phyloP scores from a whole-genome alignment of 1,140 invertebrate genomes.

The Danaus melanippus region DNA sequence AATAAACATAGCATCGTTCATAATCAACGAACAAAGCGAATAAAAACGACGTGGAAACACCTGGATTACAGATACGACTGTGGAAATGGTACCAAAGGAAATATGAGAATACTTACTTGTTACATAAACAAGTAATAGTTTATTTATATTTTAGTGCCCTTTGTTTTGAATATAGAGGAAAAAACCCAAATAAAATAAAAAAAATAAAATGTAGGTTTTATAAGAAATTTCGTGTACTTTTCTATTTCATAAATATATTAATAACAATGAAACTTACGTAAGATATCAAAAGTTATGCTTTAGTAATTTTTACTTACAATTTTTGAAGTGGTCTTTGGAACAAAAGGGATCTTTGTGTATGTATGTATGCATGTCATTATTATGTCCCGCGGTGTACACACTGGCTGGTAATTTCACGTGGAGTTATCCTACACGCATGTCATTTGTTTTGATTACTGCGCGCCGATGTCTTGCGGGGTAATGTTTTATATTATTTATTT shows the following conservation, averaged over 20 bases:
- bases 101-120: not conserved
- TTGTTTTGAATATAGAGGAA: too few species aligned
- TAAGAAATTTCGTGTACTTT: too few species aligned
- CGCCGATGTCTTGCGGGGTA: conserved; percentile 24
- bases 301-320: conserved; percentile 1
- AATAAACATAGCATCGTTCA: conserved; percentile 30
- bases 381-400: conserved; percentile 18
- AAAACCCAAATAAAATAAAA: too few species aligned
- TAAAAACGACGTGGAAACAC: conserved; percentile 25
- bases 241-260: too few species aligned
- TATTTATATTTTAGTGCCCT: too few species aligned
- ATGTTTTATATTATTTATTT: conserved; percentile 40
- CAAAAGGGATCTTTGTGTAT: not conserved
- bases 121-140: not conserved
- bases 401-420: conserved; percentile 28
- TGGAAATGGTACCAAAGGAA: not conserved
- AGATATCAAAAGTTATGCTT: not conserved
- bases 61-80: conserved; percentile 9
- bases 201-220: too few species aligned
- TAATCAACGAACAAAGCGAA: conserved; percentile 35
- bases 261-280: too few species aligned
- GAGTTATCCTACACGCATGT: conserved; percentile 40
- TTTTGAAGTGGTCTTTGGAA: not conserved
- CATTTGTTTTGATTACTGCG: conserved; percentile 47
- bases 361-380: conserved; percentile 3